Evolutionary conservation across 2,888 invertebrate species (phyloP).

Genomic region (Chesias legatella): DNA sequence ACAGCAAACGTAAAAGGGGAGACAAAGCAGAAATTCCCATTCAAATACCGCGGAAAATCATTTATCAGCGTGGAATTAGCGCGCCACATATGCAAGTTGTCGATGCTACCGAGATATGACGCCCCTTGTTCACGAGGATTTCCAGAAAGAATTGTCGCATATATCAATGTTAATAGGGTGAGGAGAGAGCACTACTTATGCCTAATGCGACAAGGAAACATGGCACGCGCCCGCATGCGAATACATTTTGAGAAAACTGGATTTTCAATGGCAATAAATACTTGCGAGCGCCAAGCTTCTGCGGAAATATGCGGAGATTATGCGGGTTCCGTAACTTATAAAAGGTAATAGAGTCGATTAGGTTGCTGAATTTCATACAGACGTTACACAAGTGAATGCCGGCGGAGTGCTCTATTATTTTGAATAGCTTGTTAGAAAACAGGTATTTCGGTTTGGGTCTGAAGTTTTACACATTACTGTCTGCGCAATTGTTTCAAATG

Average conservation of each 20-base stretch:
- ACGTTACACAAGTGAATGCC: neutral
- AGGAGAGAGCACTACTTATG: slow-evolving; percentile 79
- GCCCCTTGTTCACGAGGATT: slow-evolving; percentile 67
- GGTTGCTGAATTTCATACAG: slow-evolving; percentile 7
- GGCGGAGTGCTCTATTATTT: neutral
- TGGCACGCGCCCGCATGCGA: slow-evolving; percentile 63
- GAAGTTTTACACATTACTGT: no score
- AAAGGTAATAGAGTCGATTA: slow-evolving; percentile 13
- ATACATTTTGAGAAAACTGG: slow-evolving; percentile 65
- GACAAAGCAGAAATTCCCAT: slow-evolving; percentile 53
- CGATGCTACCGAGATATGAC: slow-evolving; percentile 67
- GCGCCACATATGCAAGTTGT: slow-evolving; percentile 57
- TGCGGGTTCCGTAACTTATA: slow-evolving; percentile 20
- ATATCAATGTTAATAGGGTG: slow-evolving; percentile 79
- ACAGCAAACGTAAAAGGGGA: slow-evolving; percentile 18
- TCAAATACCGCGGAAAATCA: slow-evolving; percentile 55
- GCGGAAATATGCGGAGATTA: slow-evolving; percentile 46
- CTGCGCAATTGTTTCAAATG: no score
- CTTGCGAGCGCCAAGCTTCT: slow-evolving; percentile 41
- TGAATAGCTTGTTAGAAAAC: neutral
- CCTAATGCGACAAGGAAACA: slow-evolving; percentile 79
- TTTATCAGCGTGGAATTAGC: slow-evolving; percentile 72
- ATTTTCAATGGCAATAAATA: slow-evolving; percentile 74
- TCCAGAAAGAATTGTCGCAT: slow-evolving; percentile 77
- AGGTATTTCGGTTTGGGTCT: no score